Evolutionary conservation across 2,113 vertebrate genomes (phyloP).

Genomic region (Puntigrus tetrazona): DNA sequence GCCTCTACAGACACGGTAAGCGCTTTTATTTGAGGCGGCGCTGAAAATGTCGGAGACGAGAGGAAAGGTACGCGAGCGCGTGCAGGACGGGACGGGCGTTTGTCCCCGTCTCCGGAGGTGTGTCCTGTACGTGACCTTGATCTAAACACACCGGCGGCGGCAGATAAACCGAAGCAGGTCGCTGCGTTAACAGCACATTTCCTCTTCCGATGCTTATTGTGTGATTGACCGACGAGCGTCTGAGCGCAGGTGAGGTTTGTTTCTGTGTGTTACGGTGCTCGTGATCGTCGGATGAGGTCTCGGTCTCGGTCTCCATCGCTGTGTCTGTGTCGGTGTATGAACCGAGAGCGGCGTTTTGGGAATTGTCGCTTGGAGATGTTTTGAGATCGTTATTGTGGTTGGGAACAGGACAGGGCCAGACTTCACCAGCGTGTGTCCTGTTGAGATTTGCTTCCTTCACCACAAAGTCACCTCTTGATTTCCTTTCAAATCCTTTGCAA

Average conservation of each 20-base stretch:
- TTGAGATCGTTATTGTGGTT: neutral
- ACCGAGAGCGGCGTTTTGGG: neutral
- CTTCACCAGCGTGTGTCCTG: neutral
- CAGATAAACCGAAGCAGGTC: neutral
- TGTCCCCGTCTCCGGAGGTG: conserved; percentile 31
- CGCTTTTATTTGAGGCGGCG: no score
- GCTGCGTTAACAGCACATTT: conserved; percentile 15
- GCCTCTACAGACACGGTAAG: conserved; percentile 71
- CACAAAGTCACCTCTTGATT: neutral
- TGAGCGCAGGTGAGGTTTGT: conserved; percentile 13
- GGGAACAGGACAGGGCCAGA: neutral
- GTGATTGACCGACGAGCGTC: neutral
- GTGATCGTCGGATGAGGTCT: neutral
- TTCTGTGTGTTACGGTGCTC: neutral
- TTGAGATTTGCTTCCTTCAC: neutral
- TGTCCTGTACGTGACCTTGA: conserved; percentile 51
- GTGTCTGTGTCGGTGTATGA: neutral
- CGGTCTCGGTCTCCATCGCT: neutral
- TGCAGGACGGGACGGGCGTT: neutral
- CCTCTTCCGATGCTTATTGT: neutral
- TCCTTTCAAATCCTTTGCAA: neutral
- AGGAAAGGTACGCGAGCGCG: conserved; percentile 45
- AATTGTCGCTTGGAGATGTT: neutral
- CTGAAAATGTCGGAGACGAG: conserved; percentile 53
- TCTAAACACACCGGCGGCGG: conserved; percentile 15